Percentiles rank a stretch among this genome's conserved stretches.
Conservation (phyloP, 2,888 invertebrate species). For the Campoletis raptor region DNA sequence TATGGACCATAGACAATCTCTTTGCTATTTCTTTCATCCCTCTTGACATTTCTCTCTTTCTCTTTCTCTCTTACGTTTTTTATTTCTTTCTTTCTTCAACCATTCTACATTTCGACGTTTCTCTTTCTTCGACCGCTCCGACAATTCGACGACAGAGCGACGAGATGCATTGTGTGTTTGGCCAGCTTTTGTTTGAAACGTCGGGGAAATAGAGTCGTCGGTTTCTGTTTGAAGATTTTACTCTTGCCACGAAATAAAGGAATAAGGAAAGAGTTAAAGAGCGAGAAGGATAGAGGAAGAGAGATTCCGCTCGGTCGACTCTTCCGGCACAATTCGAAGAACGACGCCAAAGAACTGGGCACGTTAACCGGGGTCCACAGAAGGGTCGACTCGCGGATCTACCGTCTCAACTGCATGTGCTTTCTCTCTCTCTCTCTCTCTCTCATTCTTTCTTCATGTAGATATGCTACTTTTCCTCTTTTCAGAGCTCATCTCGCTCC, state of each 20-base stretch:
- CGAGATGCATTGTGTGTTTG: constrained; percentile 66
- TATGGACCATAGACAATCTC: constrained; percentile 33
- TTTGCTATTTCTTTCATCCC: constrained; percentile 14
- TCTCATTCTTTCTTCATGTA: not conserved
- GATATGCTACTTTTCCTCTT: not conserved
- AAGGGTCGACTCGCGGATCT: constrained; percentile 48
- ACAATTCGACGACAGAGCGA: constrained; percentile 63
- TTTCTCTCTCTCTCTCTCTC: not conserved
- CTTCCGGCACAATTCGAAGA: constrained; percentile 63
- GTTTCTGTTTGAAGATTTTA: constrained; percentile 68
- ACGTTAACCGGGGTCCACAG: constrained; percentile 66
- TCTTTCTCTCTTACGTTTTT: not conserved
- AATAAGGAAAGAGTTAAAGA: not conserved
- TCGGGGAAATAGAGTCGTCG: constrained; percentile 65
- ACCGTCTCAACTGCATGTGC: constrained; percentile 12
- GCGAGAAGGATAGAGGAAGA: constrained; percentile 11
- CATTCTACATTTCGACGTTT: not conserved
- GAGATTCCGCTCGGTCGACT: constrained; percentile 65
- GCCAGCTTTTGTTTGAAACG: constrained; percentile 65
- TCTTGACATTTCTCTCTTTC: constrained; percentile 3
- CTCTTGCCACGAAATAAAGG: not conserved
- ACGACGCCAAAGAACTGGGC: constrained; percentile 44
- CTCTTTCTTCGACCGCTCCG: constrained; percentile 25
- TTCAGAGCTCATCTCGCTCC: not conserved
- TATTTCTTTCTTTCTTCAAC: not conserved